phyloP scores from a whole-genome alignment of 2,888 invertebrate genomes.

The Euphydryas editha region DNA sequence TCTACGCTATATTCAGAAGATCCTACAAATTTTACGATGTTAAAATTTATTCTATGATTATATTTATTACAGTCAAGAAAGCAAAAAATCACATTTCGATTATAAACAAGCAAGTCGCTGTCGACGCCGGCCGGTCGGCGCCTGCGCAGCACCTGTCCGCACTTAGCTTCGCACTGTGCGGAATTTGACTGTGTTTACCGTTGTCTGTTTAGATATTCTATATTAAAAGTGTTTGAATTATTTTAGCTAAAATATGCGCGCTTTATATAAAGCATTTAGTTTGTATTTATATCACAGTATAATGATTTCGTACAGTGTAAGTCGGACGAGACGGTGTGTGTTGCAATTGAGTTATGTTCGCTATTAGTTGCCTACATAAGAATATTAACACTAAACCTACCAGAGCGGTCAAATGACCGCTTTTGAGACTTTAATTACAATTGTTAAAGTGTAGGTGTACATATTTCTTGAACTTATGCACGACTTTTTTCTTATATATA shows the following conservation, averaged over 20 bases:
- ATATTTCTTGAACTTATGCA: too few species aligned
- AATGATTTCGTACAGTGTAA: too few species aligned
- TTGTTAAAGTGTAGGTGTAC: too few species aligned
- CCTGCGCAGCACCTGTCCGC: conserved; percentile 27
- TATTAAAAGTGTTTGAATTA: conserved; percentile 6
- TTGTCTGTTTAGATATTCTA: conserved; percentile 14
- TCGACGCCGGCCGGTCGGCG: conserved; percentile 12
- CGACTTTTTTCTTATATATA: too few species aligned
- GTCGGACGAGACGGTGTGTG: too few species aligned
- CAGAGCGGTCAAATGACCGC: too few species aligned
- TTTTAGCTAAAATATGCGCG: not conserved
- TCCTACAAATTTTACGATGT: conserved; percentile 9
- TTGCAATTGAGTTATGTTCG: too few species aligned
- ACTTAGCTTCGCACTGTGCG: conserved; percentile 13
- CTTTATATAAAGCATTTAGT: not conserved
- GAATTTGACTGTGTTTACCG: conserved; percentile 5
- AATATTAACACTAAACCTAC: too few species aligned
- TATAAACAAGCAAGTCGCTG: conserved; percentile 20
- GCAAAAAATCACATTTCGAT: conserved; percentile 5
- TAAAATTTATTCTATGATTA: conserved; percentile 8
- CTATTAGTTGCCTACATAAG: too few species aligned
- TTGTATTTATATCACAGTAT: not conserved
- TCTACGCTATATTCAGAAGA: not conserved
- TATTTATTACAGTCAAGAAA: not conserved
- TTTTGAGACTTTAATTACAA: too few species aligned